Base-by-base conservation (phyloP, 2,888 invertebrate genomes). In the Erynnis tages region DNA sequence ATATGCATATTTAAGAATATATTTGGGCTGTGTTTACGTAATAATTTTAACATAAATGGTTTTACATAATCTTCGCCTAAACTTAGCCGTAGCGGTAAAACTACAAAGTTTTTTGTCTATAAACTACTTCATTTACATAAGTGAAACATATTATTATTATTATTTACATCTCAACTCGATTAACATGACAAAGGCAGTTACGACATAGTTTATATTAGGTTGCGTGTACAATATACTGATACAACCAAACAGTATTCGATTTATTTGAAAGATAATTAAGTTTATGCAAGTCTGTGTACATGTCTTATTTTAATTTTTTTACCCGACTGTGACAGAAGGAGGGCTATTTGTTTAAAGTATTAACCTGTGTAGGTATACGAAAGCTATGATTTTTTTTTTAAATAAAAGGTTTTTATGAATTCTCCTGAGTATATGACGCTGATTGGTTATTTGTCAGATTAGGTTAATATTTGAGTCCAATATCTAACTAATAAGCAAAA, bases 21-120 rank as follows among this genome's bases (percentile, higher is more conserved):
- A 38, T 27, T 30, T 48, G 16, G 21, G 21, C 23, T 14, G 4
- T 14, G 32, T 34, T 48, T 48, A 38, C 37, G 37, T 37, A 47
- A 47, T 37, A 27, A 29, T 29, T 25, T 47, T n/a, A 21, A 34
- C 6, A 19, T 37, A 14, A 19, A 38, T 21, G 32, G 32, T 21
- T 13, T 47, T 38, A 47, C 30, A 16, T 38, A 38, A 47, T 30
- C 10, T n/a, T 32, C 47, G 47, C 19, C 37, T 38, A 30, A 38
- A 38, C 4, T 30, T 17, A 38, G 17, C 19, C 10, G n/a, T 7
- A 8, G 27, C 35, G 47, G 29, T 17, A 35, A 35, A 19, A 30
- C 29, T 21, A 29, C 38, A 47, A 47, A 38, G 38, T 29, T 23
- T 47, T 4, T 37, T 30, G 13, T 38, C 16, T 30, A 37, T 10